Percentiles rank a stretch among this genome's conserved stretches.
Evolutionary conservation across 2,888 invertebrate species (phyloP).

Genomic region (Oconnorella tubifera): DNA sequence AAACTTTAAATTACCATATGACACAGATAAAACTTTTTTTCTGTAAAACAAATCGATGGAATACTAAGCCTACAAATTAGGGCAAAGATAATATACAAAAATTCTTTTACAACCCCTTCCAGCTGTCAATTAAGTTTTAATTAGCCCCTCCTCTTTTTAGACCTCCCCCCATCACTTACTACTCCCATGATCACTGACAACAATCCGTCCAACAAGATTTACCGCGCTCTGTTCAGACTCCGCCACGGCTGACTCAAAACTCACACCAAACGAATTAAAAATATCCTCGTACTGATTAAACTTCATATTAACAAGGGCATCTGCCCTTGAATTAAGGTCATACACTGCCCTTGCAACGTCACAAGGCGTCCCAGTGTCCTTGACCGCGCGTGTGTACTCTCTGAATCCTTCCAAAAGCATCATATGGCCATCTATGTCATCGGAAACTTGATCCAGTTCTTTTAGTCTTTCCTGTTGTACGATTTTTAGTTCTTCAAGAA

Average conservation of each 20-base stretch:
- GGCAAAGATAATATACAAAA: not conserved
- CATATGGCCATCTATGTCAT: not conserved
- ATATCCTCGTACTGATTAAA: not conserved
- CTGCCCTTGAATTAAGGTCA: constrained; percentile 6
- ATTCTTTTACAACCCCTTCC: too few species aligned
- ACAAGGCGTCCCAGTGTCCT: not conserved
- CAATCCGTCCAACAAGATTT: not conserved
- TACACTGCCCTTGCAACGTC: not conserved
- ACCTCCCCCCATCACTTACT: not conserved
- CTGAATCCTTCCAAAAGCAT: not conserved
- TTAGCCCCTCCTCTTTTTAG: too few species aligned
- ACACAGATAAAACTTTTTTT: too few species aligned
- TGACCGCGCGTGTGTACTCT: not conserved
- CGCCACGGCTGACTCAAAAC: not conserved
- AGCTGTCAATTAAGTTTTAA: too few species aligned
- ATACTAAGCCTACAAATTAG: not conserved
- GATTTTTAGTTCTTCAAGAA: not conserved
- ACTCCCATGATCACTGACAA: not conserved
- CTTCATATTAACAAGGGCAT: too few species aligned
- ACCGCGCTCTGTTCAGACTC: not conserved
- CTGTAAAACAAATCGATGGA: too few species aligned
- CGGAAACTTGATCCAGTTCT: not conserved
- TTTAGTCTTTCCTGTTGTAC: not conserved
- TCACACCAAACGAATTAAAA: not conserved
- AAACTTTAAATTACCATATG: too few species aligned